phyloP scores from a whole-genome alignment of 2,888 invertebrate genomes.

The Oligia fasciuncula region DNA sequence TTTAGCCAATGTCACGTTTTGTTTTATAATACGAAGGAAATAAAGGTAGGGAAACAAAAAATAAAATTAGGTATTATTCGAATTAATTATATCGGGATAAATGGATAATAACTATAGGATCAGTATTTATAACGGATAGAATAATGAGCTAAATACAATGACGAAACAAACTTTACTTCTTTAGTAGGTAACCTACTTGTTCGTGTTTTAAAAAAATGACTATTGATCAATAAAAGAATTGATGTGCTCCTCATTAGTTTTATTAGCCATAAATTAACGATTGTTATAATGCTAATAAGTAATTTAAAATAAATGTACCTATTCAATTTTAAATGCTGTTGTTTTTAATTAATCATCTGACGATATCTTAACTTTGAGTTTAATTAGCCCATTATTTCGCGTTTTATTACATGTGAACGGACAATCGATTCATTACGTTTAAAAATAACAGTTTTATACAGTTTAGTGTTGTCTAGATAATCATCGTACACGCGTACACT shows the following conservation, averaged over 20 bases:
- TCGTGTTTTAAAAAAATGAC: slow-evolving; percentile 1
- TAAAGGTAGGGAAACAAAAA: no score
- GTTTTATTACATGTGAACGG: slow-evolving; percentile 1
- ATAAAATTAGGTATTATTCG: no score
- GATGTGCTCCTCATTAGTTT: slow-evolving; percentile 37
- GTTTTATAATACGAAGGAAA: no score
- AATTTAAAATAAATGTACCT: slow-evolving; percentile 32
- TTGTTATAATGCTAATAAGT: slow-evolving; percentile 45
- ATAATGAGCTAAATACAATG: no score
- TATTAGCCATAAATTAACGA: slow-evolving; percentile 40
- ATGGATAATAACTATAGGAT: no score
- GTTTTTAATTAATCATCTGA: slow-evolving; percentile 39
- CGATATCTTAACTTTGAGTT: slow-evolving; percentile 20
- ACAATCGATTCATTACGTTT: slow-evolving; percentile 26
- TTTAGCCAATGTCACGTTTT: no score
- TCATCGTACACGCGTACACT: background rate
- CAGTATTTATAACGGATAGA: no score
- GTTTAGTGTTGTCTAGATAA: slow-evolving; percentile 7
- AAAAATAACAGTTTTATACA: slow-evolving; percentile 1
- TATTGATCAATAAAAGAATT: slow-evolving; percentile 25
- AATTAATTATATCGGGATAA: no score
- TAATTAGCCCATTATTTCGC: slow-evolving; percentile 33
- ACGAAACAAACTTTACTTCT: no score
- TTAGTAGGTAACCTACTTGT: background rate
- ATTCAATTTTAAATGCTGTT: slow-evolving; percentile 39